Evolutionary conservation across 2,113 vertebrate genomes (phyloP), one percentile per base, ranked within the genome.

Genomic region (Hypocryptadius cinnamomeus): DNA sequence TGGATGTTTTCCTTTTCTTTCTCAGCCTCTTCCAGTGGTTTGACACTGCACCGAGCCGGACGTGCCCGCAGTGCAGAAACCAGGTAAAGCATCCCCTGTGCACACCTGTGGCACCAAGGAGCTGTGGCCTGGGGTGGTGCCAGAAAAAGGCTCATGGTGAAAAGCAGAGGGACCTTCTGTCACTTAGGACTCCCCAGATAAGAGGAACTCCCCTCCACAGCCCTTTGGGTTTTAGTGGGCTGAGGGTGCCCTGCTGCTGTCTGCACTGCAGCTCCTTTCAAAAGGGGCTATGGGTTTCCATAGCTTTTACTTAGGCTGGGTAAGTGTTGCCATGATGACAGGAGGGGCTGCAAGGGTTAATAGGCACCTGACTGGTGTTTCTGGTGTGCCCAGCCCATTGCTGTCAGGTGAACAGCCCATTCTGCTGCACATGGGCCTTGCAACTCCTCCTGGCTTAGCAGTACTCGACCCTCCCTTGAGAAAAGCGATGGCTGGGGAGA

Each of bases 21-120:
- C 89, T 48, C 91, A 99, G 99, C 94, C 98, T 99, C 44, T 84
- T 98, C 78, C 98, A 98, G 96, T 99, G 99, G 99, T 99, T 99
- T 90, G 98, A 99, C 93, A 98, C 98, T 33, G 99, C 99, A 8
- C 99, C 99, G 0, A 98, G 95, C 64, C 98, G 98, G 87, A 99
- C 99, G 13, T 99, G 99, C 86, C 99, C 99, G 0, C 99, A 99
- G 59, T 99, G 99, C 95, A 97, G 99, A 86, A 98, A 99, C 92
- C 98, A 99, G 98, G 99, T 99, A 95, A 96, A 61, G 9, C 50
- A 33, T 37, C n/a, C 9, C 30, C 47, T 45, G 3, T 13, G 27
- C 50, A 35, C 40, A 14, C 11, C 22, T 45, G 0, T 17, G 35
- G 19, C 19, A 11, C 0, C 47, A 1, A 24, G 72, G 40, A 56